Conservation (phyloP, 2,113 vertebrate species). For the Porphyrio hochstetteri region DNA sequence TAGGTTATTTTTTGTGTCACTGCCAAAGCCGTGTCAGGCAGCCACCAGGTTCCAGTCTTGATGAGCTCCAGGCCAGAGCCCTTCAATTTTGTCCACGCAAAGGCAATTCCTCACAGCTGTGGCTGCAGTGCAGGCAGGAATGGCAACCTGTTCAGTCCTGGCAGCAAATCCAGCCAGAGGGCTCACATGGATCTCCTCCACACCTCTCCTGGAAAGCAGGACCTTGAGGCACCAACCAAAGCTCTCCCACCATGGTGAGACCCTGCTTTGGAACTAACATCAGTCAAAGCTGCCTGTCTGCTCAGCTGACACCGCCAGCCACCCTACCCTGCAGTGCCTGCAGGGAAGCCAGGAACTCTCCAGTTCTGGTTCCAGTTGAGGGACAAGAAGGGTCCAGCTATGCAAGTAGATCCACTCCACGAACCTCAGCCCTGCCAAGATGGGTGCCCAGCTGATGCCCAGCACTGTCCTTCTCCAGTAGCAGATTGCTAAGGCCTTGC, state of each 20-base stretch:
- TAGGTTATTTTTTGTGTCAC: not conserved
- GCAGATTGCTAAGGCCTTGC: not conserved
- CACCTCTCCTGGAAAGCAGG: not conserved
- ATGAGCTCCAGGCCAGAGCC: not conserved
- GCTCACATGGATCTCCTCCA: not conserved
- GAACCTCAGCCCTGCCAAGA: not conserved
- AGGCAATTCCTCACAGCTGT: not conserved
- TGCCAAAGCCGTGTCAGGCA: not conserved
- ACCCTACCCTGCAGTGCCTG: not conserved
- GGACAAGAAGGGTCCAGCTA: not conserved
- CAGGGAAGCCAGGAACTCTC: not conserved
- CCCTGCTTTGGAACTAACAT: not conserved
- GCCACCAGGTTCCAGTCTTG: not conserved
- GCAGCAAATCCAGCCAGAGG: not conserved
- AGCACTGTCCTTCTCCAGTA: rapidly evolving
- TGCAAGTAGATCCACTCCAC: not conserved
- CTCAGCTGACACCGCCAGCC: not conserved
- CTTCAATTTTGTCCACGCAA: not conserved
- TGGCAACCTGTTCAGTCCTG: not conserved
- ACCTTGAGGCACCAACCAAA: not conserved
- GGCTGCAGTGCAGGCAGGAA: not conserved
- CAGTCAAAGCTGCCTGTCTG: not conserved
- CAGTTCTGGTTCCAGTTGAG: not conserved
- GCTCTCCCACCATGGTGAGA: not conserved
- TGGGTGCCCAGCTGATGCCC: not conserved